Percentiles rank a stretch among this genome's conserved stretches.
phyloP scores from a whole-genome alignment of 2,797 vertebrate genomes.

The Graptemys geographica region DNA sequence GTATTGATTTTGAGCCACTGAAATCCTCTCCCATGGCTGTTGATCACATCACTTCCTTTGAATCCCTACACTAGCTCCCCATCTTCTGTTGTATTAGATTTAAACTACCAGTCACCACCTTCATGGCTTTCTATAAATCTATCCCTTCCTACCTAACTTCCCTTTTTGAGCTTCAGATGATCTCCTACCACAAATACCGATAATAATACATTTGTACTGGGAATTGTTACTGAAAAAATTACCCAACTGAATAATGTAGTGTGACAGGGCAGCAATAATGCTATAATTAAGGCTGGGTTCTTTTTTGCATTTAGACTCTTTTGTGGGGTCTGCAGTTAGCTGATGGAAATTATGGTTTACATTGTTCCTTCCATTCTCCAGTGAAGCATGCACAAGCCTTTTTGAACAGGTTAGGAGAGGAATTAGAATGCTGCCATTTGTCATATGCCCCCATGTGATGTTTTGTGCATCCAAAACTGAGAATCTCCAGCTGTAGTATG shows the following conservation, averaged over 20 bases:
- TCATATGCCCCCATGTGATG: not conserved
- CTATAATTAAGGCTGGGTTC: not conserved
- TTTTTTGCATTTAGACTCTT: not conserved
- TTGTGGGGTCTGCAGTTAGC: not conserved
- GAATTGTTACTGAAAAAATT: not conserved
- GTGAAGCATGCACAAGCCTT: not conserved
- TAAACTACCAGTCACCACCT: not conserved
- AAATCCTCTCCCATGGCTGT: not conserved
- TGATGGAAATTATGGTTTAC: not conserved
- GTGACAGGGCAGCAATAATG: not conserved
- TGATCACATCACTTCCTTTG: not conserved
- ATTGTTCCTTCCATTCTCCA: not conserved
- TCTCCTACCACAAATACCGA: not conserved
- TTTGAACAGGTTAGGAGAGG: not conserved
- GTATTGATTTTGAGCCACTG: not conserved
- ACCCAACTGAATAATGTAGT: not conserved
- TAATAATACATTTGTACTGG: not conserved
- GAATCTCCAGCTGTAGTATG: not conserved
- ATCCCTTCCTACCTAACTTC: not conserved
- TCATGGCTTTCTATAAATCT: not conserved
- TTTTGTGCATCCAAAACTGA: not conserved
- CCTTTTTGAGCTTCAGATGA: not conserved
- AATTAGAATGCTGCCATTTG: not conserved
- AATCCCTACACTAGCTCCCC: not conserved
- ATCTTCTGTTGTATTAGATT: not conserved